These are phyloP conservation scores for Ectemnius continuus DNA, from an alignment of 2,888 invertebrate species.

Conservation along the genomic window DNA sequence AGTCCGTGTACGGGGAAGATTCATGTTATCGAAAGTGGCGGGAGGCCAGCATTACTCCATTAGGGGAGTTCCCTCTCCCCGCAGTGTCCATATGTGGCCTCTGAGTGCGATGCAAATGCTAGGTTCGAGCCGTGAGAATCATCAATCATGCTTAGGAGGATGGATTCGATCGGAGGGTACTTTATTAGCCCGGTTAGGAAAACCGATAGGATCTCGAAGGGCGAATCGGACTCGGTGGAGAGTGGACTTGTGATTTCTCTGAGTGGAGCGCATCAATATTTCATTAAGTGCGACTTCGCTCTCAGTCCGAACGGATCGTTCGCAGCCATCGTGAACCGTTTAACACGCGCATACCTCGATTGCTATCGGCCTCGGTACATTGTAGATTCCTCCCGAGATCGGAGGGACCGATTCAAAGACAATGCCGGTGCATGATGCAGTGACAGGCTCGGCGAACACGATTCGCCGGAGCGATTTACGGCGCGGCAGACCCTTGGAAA, in stretches of 20 bases:
- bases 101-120: constrained; percentile 53
- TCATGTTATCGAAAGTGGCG: constrained; percentile 51
- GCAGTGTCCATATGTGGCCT: constrained; percentile 29
- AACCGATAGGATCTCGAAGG: background rate
- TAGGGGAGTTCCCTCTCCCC: constrained; percentile 29
- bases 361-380: background rate
- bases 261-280: constrained; percentile 8
- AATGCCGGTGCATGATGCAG: constrained; percentile 4
- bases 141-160: constrained; percentile 47
- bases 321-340: background rate
- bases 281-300: background rate
- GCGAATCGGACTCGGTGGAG: background rate
- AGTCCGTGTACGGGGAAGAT: constrained; percentile 40
- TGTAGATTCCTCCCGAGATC: constrained; percentile 2
- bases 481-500: constrained; percentile 42
- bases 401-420: background rate
- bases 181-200: constrained; percentile 20
- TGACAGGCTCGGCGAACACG: constrained; percentile 33
- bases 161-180: constrained; percentile 18
- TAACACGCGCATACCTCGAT: background rate
- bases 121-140: constrained; percentile 47
- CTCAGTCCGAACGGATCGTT: background rate
- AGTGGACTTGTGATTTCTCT: background rate
- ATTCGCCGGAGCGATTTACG: constrained; percentile 47
- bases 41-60: constrained; percentile 49